These are phyloP conservation scores for Anoplophora glabripennis DNA, from an alignment of 1,140 invertebrate genomes.

Conservation along the genomic window DNA sequence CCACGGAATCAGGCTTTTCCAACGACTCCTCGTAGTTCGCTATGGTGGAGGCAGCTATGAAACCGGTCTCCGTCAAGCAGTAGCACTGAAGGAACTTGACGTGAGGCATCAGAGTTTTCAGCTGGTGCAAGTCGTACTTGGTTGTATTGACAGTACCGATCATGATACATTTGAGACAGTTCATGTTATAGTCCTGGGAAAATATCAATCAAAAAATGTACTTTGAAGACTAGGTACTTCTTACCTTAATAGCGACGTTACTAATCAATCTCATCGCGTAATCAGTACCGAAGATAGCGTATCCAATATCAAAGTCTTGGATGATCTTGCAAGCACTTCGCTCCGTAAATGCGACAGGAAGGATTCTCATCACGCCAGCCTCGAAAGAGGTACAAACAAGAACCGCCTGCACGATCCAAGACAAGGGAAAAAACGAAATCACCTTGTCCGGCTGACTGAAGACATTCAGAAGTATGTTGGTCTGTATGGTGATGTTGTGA, in stretches of 20 bases:
- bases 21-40: conserved; percentile 16
- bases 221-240: too few species aligned
- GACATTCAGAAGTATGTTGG: conserved; percentile 19
- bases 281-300: conserved; percentile 30
- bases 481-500: conserved; percentile 26
- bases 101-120: conserved; percentile 21
- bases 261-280: conserved; percentile 21
- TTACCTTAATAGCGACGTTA: conserved; percentile 29
- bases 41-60: conserved; percentile 14
- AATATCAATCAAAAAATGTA: background rate
- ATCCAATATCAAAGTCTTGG: conserved; percentile 35
- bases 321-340: conserved; percentile 34
- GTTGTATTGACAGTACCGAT: conserved; percentile 30
- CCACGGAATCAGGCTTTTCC: conserved; percentile 26
- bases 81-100: conserved; percentile 32
- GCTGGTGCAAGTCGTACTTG: conserved; percentile 16
- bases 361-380: conserved; percentile 19
- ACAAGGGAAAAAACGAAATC: conserved; percentile 35
- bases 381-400: conserved; percentile 31
- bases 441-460: conserved; percentile 27
- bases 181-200: conserved; percentile 35
- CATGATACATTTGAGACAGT: conserved; percentile 30
- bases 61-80: conserved; percentile 27
- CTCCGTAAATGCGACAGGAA: conserved; percentile 31
- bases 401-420: conserved; percentile 31